Evolutionary conservation across 1,140 invertebrate genomes (phyloP).

Genomic region (Cylas formicarius): DNA sequence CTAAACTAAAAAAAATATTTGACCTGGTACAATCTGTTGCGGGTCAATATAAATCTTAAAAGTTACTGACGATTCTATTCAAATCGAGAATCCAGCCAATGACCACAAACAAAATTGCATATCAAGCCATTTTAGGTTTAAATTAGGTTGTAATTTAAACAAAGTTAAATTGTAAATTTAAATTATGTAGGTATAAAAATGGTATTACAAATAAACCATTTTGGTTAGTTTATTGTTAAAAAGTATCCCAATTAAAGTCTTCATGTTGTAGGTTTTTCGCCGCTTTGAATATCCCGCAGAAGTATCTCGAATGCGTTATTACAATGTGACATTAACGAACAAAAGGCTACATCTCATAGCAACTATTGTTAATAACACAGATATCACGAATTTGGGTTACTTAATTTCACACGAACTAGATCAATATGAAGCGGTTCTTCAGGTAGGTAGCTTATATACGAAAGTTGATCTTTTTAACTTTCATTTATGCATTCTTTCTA

Average conservation of each 20-base stretch:
- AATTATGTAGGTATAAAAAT: background rate
- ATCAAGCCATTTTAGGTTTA: too few relatives aligned
- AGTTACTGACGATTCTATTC: too few relatives aligned
- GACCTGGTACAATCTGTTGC: too few relatives aligned
- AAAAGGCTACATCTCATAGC: constrained; percentile 48
- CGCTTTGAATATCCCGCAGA: constrained; percentile 67
- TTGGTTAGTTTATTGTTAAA: background rate
- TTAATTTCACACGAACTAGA: constrained; percentile 52
- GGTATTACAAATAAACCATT: background rate
- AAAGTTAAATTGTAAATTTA: background rate
- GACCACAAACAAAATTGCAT: too few relatives aligned
- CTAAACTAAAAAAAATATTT: too few relatives aligned
- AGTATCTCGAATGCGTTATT: constrained; percentile 39
- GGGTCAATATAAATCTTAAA: too few relatives aligned
- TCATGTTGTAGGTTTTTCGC: constrained; percentile 57
- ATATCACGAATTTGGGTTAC: constrained; percentile 48
- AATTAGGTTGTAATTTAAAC: background rate
- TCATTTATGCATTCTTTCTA: too few relatives aligned
- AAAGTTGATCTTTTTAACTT: too few relatives aligned
- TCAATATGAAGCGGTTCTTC: constrained; percentile 47
- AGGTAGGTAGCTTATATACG: constrained; percentile 32
- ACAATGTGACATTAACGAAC: constrained; percentile 38
- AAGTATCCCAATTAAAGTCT: background rate
- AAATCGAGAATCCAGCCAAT: too few relatives aligned
- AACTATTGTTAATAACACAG: constrained; percentile 52